Base-by-base conservation (phyloP, 2,797 vertebrate species). In the Aldrovandia affinis region DNA sequence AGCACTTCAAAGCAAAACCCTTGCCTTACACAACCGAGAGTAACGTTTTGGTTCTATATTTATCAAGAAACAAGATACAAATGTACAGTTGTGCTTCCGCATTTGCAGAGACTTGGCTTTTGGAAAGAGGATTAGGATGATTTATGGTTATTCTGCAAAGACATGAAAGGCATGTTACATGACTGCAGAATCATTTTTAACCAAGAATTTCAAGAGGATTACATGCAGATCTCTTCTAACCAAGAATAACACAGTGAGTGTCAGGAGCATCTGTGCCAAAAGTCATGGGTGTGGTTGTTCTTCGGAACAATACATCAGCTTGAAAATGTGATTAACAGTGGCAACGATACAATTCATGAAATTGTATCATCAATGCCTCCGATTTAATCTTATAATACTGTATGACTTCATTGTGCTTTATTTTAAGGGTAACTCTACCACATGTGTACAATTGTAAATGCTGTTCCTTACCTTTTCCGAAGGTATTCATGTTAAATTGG, bases 121-220 rank as follows among this genome's bases (percentile, higher is more conserved):
- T 83, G 78, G 61, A 84, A 83, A 42, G 77, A 81, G 81, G 82
- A 87, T 81, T 80, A 86, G 83, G 20, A 39, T 80, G 85, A 87
- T 86, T 75, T 85, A 84, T 84, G 70, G 42, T 59, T 79, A 83
- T 57, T 54, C 52, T 80, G 15, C 50, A 54, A 59, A 77, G 78
- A 83, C 81, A 83, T 83, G 55, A 87, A 79, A 81, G 30, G 75
- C 86, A 47, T 68, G 82, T 73, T 87, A 54, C 50, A 83, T 88
- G 80, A 87, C 83, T 86, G 80, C 70, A 89, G 86, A 85, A 78
- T 80, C 77, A 81, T 81, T 68, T 80, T 50, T 57, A 83, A 57
- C 70, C 39, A 50, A 86, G 88, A 84, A 87, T 88, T 86, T 85
- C 82, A 82, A 85, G 77, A 81, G 82, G 44, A 81, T 85, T 80